Evolutionary conservation across 2,113 vertebrate species (phyloP).

Genomic region (Physeter macrocephalus): DNA sequence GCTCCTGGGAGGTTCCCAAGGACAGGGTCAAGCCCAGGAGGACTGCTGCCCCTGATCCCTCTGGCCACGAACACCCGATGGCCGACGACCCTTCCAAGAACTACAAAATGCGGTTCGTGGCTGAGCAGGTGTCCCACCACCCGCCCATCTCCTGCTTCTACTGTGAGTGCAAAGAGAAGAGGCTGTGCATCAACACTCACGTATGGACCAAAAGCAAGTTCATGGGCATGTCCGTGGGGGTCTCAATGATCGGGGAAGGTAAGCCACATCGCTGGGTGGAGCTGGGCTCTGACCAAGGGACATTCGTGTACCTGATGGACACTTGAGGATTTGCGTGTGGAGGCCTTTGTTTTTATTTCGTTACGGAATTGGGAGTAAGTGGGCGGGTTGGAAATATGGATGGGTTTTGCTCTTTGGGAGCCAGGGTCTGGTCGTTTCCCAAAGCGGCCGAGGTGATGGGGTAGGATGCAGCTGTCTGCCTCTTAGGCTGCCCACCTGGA

Average conservation of each 20-base stretch:
- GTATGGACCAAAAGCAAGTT: conserved; percentile 99
- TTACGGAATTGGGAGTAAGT: background rate
- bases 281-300: background rate
- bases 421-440: background rate
- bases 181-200: conserved; percentile 91
- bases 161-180: conserved; percentile 94
- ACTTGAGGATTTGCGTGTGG: no score
- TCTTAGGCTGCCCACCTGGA: background rate
- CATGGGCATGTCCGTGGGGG: conserved; percentile 98
- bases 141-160: conserved; percentile 96
- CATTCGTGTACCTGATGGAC: fast-evolving
- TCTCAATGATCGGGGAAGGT: conserved; percentile 99
- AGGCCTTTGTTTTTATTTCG: background rate
- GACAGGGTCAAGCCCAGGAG: conserved; percentile 83
- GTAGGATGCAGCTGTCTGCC: fast-evolving
- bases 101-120: conserved; percentile 92
- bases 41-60: background rate
- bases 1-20: conserved; percentile 94
- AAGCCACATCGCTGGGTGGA: conserved; percentile 55
- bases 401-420: background rate
- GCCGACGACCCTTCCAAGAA: conserved; percentile 72
- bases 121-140: conserved; percentile 97
- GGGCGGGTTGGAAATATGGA: background rate
- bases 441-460: background rate
- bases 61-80: background rate